A percentile compares a stretch with the other conserved stretches of the same genome.
These are phyloP conservation scores for Nephrotoma guestfalica DNA, from an alignment of 2,888 invertebrate species.

Conservation along the genomic window DNA sequence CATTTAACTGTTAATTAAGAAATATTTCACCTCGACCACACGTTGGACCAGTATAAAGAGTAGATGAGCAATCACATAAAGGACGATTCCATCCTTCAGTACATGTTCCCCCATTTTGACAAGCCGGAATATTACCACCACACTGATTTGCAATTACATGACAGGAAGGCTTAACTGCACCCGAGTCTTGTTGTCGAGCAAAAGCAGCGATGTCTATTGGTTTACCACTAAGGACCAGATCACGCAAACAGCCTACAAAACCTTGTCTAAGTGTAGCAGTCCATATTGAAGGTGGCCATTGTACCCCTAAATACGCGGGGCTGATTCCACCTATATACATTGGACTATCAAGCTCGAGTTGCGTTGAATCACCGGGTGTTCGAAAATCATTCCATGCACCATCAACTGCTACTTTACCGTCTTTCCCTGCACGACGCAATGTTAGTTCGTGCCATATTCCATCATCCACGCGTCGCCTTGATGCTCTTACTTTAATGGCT, in stretches of 20 bases:
- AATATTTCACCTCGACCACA: constrained; percentile 50
- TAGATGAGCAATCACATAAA: constrained; percentile 83
- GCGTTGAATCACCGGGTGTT: constrained; percentile 77
- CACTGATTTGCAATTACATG: constrained; percentile 69
- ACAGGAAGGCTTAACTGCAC: constrained; percentile 79
- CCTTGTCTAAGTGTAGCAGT: constrained; percentile 78
- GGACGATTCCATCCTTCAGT: constrained; percentile 92
- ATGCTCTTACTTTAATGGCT: constrained; percentile 70
- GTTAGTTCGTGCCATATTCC: constrained; percentile 87
- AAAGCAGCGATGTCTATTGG: constrained; percentile 78
- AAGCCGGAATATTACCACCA: constrained; percentile 67
- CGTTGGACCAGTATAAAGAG: constrained; percentile 76
- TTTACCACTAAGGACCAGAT: constrained; percentile 75
- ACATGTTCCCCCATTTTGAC: constrained; percentile 78
- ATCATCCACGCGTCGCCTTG: constrained; percentile 71
- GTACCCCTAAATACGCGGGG: constrained; percentile 58
- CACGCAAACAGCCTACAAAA: constrained; percentile 87
- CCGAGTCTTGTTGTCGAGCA: constrained; percentile 80
- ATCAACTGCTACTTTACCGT: constrained; percentile 80
- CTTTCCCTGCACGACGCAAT: constrained; percentile 65
- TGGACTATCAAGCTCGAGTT: constrained; percentile 75
- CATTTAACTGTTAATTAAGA: not conserved
- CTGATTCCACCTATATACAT: constrained; percentile 83
- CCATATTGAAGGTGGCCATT: constrained; percentile 78
- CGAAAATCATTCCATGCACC: constrained; percentile 78